A percentile compares a stretch with the other conserved stretches of the same genome.
Conservation (phyloP, 2,888 invertebrate genomes). For the Morpho helenor region DNA sequence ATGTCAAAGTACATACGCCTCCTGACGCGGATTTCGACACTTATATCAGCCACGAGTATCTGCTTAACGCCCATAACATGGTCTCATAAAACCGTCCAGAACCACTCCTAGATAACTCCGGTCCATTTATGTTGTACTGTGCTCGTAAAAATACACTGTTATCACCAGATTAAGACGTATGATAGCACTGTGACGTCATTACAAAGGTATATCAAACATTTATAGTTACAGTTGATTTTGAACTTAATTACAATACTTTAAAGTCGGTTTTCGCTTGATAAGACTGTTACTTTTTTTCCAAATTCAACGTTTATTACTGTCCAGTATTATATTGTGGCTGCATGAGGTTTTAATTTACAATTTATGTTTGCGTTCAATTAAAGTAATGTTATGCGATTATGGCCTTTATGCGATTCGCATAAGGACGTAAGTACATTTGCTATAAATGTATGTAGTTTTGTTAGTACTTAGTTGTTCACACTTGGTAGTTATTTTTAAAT, state of each 20-base stretch:
- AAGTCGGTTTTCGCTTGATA: slow-evolving; percentile 20
- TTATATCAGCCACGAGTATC: slow-evolving; percentile 1
- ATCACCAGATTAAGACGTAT: slow-evolving; percentile 45
- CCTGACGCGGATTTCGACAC: slow-evolving; percentile 1
- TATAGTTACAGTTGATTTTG: slow-evolving; percentile 7
- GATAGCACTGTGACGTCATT: slow-evolving; percentile 42
- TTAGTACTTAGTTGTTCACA: slow-evolving; percentile 32
- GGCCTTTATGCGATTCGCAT: slow-evolving; percentile 3
- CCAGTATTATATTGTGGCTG: slow-evolving; percentile 38
- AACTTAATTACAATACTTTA: slow-evolving; percentile 24
- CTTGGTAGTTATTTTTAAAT: slow-evolving; percentile 37
- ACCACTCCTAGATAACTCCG: slow-evolving; percentile 37
- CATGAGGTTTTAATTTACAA: slow-evolving; percentile 34
- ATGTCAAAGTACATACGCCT: too few relatives aligned
- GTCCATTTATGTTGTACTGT: slow-evolving; percentile 40
- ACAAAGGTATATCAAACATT: slow-evolving; percentile 9
- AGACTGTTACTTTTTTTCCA: slow-evolving; percentile 17
- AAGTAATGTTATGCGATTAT: slow-evolving; percentile 10
- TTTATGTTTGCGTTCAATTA: slow-evolving; percentile 18
- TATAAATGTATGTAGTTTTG: slow-evolving; percentile 4
- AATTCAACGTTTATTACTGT: slow-evolving; percentile 37
- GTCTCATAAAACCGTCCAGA: slow-evolving; percentile 35
- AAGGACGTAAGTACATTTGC: background rate
- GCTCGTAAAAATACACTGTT: slow-evolving; percentile 40
- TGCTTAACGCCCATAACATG: slow-evolving; percentile 24